phyloP scores from a whole-genome alignment of 2,113 vertebrate genomes.

The Tamias sibiricus region DNA sequence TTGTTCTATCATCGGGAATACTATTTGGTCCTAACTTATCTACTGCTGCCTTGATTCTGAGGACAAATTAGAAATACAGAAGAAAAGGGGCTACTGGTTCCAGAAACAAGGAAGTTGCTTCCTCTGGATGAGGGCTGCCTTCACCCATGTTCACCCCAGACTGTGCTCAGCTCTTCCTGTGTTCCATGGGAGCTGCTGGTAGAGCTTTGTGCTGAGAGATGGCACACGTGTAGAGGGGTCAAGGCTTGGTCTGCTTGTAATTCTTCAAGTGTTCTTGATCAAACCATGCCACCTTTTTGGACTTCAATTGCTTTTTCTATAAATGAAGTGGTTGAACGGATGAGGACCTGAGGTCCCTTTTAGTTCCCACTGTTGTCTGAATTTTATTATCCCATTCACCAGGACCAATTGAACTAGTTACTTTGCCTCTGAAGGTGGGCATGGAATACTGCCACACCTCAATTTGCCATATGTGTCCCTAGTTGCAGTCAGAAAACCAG shows the following conservation, averaged over 20 bases:
- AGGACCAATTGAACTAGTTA: background rate
- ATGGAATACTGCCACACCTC: background rate
- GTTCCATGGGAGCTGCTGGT: background rate
- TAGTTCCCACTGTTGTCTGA: background rate
- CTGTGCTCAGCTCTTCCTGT: background rate
- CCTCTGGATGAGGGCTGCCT: background rate
- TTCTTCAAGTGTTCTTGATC: background rate
- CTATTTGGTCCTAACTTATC: background rate
- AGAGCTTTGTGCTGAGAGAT: background rate
- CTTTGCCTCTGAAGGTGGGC: background rate
- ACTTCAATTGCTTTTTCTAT: background rate
- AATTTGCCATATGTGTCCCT: background rate
- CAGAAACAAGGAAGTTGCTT: background rate
- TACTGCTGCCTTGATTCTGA: background rate
- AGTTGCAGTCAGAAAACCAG: background rate
- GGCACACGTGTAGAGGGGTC: rapidly evolving
- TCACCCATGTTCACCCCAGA: background rate
- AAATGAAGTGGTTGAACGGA: background rate
- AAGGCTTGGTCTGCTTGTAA: background rate
- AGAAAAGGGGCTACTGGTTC: background rate
- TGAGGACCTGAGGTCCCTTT: background rate
- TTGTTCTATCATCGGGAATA: background rate
- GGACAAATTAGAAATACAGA: background rate
- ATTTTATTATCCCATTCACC: background rate
- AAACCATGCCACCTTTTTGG: background rate